Evolutionary conservation across 2,113 vertebrate genomes (phyloP).

Genomic region (Sorex fumeus): DNA sequence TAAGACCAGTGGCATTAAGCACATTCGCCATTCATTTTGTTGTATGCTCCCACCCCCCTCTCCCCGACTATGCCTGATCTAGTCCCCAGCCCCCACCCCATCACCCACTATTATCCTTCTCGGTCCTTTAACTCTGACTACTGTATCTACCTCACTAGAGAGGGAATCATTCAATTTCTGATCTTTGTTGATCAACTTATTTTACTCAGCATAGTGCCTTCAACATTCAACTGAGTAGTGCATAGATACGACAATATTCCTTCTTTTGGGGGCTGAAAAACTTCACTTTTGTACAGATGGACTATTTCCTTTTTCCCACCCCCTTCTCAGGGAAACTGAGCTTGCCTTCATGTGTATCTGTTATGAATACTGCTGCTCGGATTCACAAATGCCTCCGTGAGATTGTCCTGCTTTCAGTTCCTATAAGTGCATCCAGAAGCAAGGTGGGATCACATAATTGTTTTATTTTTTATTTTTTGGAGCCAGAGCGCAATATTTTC

Average conservation of each 20-base stretch:
- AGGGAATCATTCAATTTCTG: not conserved
- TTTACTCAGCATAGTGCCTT: not conserved
- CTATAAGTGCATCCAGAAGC: not conserved
- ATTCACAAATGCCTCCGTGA: not conserved
- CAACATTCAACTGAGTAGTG: not conserved
- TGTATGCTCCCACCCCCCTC: too few species aligned
- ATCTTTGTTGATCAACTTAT: not conserved
- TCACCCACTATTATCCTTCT: not conserved
- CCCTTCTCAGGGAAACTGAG: not conserved
- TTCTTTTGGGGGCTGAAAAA: not conserved
- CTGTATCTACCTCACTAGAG: not conserved
- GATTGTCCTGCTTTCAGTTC: not conserved
- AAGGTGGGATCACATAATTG: not conserved
- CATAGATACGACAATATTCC: not conserved
- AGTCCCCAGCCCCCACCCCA: too few species aligned
- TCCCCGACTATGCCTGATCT: too few species aligned
- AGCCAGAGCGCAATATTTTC: not conserved
- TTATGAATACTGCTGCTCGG: not conserved
- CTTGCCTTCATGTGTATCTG: not conserved
- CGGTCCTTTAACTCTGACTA: not conserved
- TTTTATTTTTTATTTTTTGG: conserved; percentile 2
- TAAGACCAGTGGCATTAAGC: not conserved
- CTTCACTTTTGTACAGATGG: not conserved
- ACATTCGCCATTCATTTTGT: not conserved
- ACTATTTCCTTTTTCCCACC: not conserved